These are phyloP conservation scores for Lasioglossum pauxillum DNA, from an alignment of 2,888 invertebrate species.

Conservation along the genomic window DNA sequence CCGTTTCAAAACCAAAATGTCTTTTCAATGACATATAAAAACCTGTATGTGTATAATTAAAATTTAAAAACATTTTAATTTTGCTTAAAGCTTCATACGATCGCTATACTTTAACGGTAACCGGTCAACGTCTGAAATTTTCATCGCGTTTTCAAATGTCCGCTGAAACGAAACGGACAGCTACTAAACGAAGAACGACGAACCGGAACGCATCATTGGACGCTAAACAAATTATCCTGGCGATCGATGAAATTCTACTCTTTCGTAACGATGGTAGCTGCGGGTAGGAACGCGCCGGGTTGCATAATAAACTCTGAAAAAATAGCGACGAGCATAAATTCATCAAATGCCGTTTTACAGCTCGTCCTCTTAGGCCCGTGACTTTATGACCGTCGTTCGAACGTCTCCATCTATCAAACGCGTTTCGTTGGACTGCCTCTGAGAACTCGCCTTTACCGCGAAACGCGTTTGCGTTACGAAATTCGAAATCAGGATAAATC, in stretches of 20 bases:
- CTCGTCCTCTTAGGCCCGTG: not conserved
- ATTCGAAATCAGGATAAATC: not conserved
- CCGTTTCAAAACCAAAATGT: no score
- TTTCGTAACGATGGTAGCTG: not conserved
- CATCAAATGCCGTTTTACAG: not conserved
- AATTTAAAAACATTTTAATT: no score
- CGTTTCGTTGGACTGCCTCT: not conserved
- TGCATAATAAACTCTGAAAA: constrained; percentile 16
- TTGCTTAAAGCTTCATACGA: no score
- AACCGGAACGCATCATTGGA: not conserved
- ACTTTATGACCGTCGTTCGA: not conserved
- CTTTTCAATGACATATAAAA: no score
- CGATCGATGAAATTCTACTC: constrained; percentile 32
- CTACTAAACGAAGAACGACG: not conserved
- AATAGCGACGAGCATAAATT: not conserved
- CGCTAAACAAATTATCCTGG: constrained; percentile 19
- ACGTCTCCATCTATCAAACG: not conserved
- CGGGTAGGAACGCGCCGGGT: not conserved
- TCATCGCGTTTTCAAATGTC: not conserved
- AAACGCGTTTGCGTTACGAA: not conserved
- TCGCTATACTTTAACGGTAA: no score
- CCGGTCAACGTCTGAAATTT: not conserved
- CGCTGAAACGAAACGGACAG: not conserved
- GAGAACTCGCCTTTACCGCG: not conserved
- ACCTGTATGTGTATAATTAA: no score